Conservation (phyloP, 1,140 invertebrate genomes). For the Euwallacea similis region DNA sequence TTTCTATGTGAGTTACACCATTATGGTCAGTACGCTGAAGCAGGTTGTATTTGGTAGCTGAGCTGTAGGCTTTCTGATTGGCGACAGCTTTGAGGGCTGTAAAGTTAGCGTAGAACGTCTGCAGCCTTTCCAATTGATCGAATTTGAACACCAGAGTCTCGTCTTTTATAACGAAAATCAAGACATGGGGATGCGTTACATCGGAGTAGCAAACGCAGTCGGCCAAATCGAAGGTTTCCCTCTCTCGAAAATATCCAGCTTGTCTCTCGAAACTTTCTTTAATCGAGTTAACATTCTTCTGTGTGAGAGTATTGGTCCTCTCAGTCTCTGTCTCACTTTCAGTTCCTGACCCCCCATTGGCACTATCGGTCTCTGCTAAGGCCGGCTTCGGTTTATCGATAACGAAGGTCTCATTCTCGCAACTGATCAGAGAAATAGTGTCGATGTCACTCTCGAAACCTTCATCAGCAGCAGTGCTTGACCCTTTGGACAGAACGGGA, state of each 20-base stretch:
- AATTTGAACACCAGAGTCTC: conserved; percentile 53
- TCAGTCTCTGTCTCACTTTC: conserved; percentile 49
- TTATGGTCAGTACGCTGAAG: conserved; percentile 53
- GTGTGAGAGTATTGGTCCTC: conserved; percentile 34
- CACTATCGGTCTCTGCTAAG: conserved; percentile 50
- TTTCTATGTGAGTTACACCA: conserved; percentile 54
- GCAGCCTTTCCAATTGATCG: conserved; percentile 45
- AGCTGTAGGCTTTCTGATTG: conserved; percentile 48
- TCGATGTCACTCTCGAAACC: conserved; percentile 56
- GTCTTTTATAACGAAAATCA: conserved; percentile 52
- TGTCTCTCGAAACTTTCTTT: conserved; percentile 30
- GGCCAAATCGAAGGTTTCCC: conserved; percentile 50
- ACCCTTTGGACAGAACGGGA: conserved; percentile 18
- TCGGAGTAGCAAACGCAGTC: conserved; percentile 54
- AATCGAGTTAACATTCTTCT: conserved; percentile 29
- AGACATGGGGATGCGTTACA: conserved; percentile 48
- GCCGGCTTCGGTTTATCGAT: conserved; percentile 28
- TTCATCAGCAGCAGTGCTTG: conserved; percentile 46
- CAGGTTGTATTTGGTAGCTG: conserved; percentile 49
- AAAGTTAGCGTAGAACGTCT: conserved; percentile 51
- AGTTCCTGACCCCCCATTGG: conserved; percentile 51
- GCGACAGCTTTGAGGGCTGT: conserved; percentile 51
- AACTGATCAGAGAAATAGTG: conserved; percentile 51
- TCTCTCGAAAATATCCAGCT: not conserved
- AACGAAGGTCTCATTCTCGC: conserved; percentile 48